phyloP scores from a whole-genome alignment of 1,140 invertebrate genomes.

The Halesus radiatus region DNA sequence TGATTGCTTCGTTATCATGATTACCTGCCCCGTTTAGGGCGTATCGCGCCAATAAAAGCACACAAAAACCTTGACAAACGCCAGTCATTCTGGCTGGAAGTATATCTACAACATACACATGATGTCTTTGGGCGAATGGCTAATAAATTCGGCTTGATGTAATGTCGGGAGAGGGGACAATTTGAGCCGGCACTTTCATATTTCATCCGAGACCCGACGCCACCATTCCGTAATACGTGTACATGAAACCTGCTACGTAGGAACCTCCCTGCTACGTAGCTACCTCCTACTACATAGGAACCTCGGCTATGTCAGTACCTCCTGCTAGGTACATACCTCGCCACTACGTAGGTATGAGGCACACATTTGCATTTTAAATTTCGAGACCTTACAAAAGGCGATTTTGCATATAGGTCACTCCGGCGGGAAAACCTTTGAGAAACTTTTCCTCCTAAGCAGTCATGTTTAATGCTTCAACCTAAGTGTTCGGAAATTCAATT shows the following conservation, averaged over 20 bases:
- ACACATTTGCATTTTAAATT: constrained; percentile 48
- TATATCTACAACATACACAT: too few species aligned
- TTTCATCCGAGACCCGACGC: constrained; percentile 14
- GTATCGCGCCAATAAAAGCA: too few species aligned
- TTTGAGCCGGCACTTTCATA: constrained; percentile 31
- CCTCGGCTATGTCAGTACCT: too few species aligned
- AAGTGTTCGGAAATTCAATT: constrained; percentile 39
- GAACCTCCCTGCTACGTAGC: too few species aligned
- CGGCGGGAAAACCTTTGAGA: constrained; percentile 22
- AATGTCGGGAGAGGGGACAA: not conserved
- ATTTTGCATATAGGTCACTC: constrained; percentile 44
- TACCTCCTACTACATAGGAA: not conserved
- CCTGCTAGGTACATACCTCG: not conserved
- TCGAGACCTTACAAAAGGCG: constrained; percentile 32
- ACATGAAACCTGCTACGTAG: not conserved
- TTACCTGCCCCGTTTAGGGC: too few species aligned
- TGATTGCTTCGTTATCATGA: too few species aligned
- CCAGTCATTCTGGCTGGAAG: too few species aligned
- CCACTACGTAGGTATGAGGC: not conserved
- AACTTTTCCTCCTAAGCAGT: constrained; percentile 12
- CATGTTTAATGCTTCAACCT: constrained; percentile 24
- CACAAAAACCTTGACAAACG: too few species aligned
- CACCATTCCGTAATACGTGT: constrained; percentile 12
- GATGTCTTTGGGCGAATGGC: too few species aligned
- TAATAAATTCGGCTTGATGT: not conserved